Evolutionary conservation across 2,888 invertebrate genomes (phyloP), one percentile per base, ranked within the genome.

Genomic region (Synergus laeviventris): DNA sequence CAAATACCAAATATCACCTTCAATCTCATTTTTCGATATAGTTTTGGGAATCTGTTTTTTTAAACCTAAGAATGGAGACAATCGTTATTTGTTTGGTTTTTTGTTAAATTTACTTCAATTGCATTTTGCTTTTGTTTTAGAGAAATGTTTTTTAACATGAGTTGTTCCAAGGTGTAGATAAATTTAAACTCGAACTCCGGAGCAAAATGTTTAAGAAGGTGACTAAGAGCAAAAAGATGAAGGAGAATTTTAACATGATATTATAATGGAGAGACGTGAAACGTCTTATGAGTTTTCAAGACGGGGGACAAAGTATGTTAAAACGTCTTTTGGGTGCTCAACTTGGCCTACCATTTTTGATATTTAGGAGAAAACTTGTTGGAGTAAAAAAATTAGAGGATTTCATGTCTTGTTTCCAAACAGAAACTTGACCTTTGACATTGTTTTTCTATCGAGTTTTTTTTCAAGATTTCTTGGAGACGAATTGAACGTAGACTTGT

Each of bases 1-100:
- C 70, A 70, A 70, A 70, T 31, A 7, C 45, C 31, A 31, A 70
- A 49, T n/a, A 70, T 49, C 45, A 31, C 31, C 45, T n/a, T 70
- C 24, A 49, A 49, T 49, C 49, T 31, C 70, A 70, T 70, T 70
- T 70, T 64, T 49, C 31, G 45, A 24, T 49, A n/a, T 18, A 39
- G 5, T 42, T 42, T 42, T 21, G 16, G 9, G 2, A 49, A n/a
- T 16, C 24, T 70, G 9, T 2, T 9, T 16, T 11, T 49, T 24
- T 8, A 70, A 70, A n/a, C 21, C 31, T 70, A 18, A 45, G n/a
- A 70, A 31, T 70, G 49, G 31, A 70, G 14, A 70, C 16, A 49
- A 70, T 16, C 49, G 31, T 70, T 31, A 21, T 14, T 4, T 64
- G 31, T 11, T 49, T 21, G 16, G 14, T 42, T 66, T 38, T 31